Percentiles rank a stretch among this genome's conserved stretches.
Conservation (phyloP, 2,797 vertebrate genomes). For the Jordanella pulchra region DNA sequence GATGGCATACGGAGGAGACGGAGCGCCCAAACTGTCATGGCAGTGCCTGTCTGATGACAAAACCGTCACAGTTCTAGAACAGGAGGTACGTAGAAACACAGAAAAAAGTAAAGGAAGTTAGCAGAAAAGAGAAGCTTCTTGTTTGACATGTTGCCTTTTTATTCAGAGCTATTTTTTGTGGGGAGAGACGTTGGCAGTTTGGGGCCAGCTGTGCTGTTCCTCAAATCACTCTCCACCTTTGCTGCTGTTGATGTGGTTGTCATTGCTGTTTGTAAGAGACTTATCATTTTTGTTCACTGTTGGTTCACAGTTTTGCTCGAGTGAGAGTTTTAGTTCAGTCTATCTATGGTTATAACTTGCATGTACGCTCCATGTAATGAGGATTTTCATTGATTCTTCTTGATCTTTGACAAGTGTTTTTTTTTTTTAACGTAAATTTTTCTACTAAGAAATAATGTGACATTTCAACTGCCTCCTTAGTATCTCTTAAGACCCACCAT, state of each 20-base stretch:
- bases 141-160: conserved; percentile 68
- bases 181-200: conserved; percentile 74
- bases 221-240: conserved; percentile 29
- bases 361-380: neutral
- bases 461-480: neutral
- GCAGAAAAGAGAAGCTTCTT: conserved; percentile 57
- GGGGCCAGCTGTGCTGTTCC: conserved; percentile 55
- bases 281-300: conserved; percentile 8
- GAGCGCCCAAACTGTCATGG: conserved; percentile 61
- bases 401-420: neutral
- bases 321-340: neutral
- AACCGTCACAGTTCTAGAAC: conserved; percentile 11
- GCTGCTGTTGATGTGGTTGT: conserved; percentile 14
- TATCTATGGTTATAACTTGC: neutral
- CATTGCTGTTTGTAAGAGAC: conserved; percentile 9
- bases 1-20: conserved; percentile 30
- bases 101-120: conserved; percentile 34
- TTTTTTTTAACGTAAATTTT: neutral
- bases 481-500: neutral
- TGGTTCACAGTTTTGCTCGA: neutral
- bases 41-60: conserved; percentile 63
- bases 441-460: neutral
- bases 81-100: conserved; percentile 7
- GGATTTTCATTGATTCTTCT: neutral
- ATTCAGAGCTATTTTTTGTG: conserved; percentile 58